Base-by-base conservation (phyloP, 1,140 invertebrate species). In the Acromyrmex charruanus region DNA sequence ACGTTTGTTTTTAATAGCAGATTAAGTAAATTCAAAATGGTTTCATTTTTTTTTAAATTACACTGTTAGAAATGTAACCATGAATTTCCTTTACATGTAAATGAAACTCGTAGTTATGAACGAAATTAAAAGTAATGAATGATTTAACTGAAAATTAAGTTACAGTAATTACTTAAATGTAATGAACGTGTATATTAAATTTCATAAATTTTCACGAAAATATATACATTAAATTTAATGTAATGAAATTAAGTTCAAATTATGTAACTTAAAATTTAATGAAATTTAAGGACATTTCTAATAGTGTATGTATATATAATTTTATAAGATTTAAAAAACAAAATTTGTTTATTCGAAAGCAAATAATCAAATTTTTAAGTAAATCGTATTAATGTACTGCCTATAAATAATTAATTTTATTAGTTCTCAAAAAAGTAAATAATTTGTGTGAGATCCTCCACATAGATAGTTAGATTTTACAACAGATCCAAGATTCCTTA, bases 361-460 rank as follows among this genome's bases (percentile, higher is more conserved):
- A 14, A 53, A 53, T 39, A 49, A 49, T 12, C 16, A 58, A 28
- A 49, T 55, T n/a, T 51, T 86, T n/a, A 49, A 68, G 21, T 85
- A 44, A 65, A 77, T 58, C 53, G 25, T 18, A 74, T 88, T 18
- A 58, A 85, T 2, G 25, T 82, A 75, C 75, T 89, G 69, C 66
- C 51, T 88, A 88, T 59, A 59, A 53, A 9, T 71, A 79, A 66
- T 59, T 55, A 85, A 63, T 2, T 63, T 81, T 89, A 63, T n/a
- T 82, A 53, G 31, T 89, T 81, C 77, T 35, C 75, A 55, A 21
- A 3, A 88, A 31, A 77, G 3, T 16, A 82, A 61, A 39, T 86
- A 63, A 77, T 58, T 58, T 44, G 35, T 53, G n/a, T 69, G 75
- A 81, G 49, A 31, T 3, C 80, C 5, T 31, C 58, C 85, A 51